Percentiles rank a stretch among this genome's conserved stretches.
Evolutionary conservation across 2,113 vertebrate genomes (phyloP).

Genomic region (Ciconia boyciana): DNA sequence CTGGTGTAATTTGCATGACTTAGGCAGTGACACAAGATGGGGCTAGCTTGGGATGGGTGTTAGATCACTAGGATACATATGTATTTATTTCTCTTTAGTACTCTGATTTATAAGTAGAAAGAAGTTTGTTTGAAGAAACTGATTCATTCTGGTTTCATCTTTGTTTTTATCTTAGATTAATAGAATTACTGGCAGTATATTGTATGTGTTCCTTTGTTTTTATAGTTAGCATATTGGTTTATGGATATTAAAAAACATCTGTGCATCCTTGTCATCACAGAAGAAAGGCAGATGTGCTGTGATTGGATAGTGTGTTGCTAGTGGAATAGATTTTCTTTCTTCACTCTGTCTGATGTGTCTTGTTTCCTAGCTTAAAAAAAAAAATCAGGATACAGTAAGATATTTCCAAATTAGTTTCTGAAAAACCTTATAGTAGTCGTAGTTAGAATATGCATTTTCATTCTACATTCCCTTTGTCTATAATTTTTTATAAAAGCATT

Average conservation of each 20-base stretch:
- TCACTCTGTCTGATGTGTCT: conserved; percentile 24
- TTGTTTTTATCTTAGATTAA: conserved; percentile 63
- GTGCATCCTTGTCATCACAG: conserved; percentile 62
- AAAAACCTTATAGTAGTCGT: background rate
- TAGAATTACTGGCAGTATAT: conserved; percentile 55
- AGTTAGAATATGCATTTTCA: conserved; percentile 16
- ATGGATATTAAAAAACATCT: conserved; percentile 71
- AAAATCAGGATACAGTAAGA: background rate
- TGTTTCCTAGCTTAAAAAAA: conserved; percentile 48
- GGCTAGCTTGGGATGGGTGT: conserved; percentile 82
- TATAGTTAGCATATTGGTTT: conserved; percentile 71
- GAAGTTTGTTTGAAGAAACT: conserved; percentile 70
- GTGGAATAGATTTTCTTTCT: conserved; percentile 55
- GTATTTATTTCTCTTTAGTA: conserved; percentile 76
- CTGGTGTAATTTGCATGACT: conserved; percentile 98
- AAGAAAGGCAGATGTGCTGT: conserved; percentile 58
- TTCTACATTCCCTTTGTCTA: background rate
- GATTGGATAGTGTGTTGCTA: conserved; percentile 28
- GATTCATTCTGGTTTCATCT: conserved; percentile 61
- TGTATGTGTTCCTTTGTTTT: conserved; percentile 70
- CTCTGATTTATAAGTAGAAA: conserved; percentile 75
- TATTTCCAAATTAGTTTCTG: conserved; percentile 32
- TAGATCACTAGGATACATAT: conserved; percentile 80
- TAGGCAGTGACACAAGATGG: conserved; percentile 93
- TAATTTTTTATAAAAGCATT: background rate